phyloP scores from a whole-genome alignment of 2,888 invertebrate species.

The Tachina grossa region DNA sequence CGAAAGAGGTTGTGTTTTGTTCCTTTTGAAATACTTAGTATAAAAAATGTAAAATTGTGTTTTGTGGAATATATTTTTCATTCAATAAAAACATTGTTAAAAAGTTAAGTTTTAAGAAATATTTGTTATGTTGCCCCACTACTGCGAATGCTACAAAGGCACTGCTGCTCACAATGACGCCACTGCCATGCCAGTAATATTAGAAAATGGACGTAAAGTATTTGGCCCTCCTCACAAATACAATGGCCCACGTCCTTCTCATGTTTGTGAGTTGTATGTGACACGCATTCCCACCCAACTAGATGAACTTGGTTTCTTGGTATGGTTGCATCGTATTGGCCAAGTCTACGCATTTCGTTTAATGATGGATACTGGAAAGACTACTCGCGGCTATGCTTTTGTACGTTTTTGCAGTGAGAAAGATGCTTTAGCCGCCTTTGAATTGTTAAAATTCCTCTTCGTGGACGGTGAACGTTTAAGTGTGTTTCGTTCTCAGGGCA shows the following conservation, averaged over 20 bases:
- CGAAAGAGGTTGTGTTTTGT: neutral
- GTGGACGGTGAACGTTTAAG: conserved; percentile 70
- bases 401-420: conserved; percentile 73
- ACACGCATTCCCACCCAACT: conserved; percentile 74
- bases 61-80: conserved; percentile 1
- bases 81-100: neutral
- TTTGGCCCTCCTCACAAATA: conserved; percentile 74
- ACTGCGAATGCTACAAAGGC: conserved; percentile 51
- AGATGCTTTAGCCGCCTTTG: conserved; percentile 73
- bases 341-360: conserved; percentile 76
- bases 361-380: conserved; percentile 75
- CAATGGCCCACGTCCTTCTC: conserved; percentile 72
- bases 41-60: neutral
- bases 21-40: neutral
- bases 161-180: conserved; percentile 63
- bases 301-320: conserved; percentile 72
- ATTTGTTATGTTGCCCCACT: conserved; percentile 36
- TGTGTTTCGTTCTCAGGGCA: conserved; percentile 74
- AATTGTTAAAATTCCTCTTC: conserved; percentile 74
- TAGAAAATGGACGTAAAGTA: conserved; percentile 74
- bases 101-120: neutral
- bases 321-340: conserved; percentile 75
- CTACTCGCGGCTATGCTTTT: conserved; percentile 75
- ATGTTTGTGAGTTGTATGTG: conserved; percentile 74
- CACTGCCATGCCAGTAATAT: conserved; percentile 67